phyloP scores from a whole-genome alignment of 1,140 invertebrate species.

The Drosophila seguyi region DNA sequence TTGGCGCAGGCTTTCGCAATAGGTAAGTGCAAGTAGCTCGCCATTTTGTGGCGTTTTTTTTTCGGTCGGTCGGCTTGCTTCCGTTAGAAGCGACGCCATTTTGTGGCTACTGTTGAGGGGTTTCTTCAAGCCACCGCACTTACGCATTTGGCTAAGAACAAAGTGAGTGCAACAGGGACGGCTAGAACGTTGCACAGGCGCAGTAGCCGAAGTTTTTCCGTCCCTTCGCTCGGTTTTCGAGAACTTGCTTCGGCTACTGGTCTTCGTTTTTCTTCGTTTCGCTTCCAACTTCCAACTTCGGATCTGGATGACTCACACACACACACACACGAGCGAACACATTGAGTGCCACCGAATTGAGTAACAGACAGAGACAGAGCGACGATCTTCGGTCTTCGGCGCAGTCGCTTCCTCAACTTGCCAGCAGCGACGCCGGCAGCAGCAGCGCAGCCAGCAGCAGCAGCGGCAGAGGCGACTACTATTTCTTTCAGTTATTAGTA shows the following conservation, averaged over 20 bases:
- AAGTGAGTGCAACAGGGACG: slow-evolving; percentile 31
- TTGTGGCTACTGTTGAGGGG: slow-evolving; percentile 66
- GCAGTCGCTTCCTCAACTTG: slow-evolving; percentile 76
- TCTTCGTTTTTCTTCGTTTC: slow-evolving; percentile 54
- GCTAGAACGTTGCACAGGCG: slow-evolving; percentile 68
- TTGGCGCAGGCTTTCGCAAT: slow-evolving; percentile 13
- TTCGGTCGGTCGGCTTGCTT: slow-evolving; percentile 17
- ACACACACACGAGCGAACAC: slow-evolving; percentile 53
- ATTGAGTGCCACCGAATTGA: slow-evolving; percentile 44
- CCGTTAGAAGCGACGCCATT: slow-evolving; percentile 64
- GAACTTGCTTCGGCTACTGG: slow-evolving; percentile 83
- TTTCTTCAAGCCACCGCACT: slow-evolving; percentile 36
- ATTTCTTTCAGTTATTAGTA: slow-evolving; percentile 84
- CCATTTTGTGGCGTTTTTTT: slow-evolving; percentile 59
- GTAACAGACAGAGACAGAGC: slow-evolving; percentile 54
- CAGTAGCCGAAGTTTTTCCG: slow-evolving; percentile 67
- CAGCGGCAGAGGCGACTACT: slow-evolving; percentile 74
- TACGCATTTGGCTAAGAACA: slow-evolving; percentile 44
- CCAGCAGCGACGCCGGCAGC: slow-evolving; percentile 61
- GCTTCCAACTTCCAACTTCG: slow-evolving; percentile 54
- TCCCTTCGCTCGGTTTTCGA: slow-evolving; percentile 39
- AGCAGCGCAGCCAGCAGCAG: slow-evolving; percentile 40
- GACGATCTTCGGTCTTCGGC: slow-evolving; percentile 49
- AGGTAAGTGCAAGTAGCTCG: slow-evolving; percentile 52
- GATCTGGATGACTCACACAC: slow-evolving; percentile 72